These are phyloP conservation scores for Tragelaphus imberbis DNA, from an alignment of 2,113 vertebrate genomes.

Conservation along the genomic window DNA sequence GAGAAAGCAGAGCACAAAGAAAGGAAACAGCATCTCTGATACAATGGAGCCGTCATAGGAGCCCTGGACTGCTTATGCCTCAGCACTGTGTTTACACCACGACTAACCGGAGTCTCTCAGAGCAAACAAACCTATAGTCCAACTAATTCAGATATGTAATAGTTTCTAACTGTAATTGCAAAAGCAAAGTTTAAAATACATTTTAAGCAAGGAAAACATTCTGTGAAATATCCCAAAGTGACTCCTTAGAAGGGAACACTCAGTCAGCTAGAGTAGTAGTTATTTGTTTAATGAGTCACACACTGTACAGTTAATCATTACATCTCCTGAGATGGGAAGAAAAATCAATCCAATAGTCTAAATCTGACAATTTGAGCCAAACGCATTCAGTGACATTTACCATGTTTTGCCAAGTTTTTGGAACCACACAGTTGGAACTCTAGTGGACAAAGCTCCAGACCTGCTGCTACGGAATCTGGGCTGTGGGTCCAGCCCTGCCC, in stretches of 20 bases:
- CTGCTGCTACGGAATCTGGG: not conserved
- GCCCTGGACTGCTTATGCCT: no score
- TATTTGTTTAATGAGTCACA: conserved; percentile 30
- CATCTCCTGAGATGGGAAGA: not conserved
- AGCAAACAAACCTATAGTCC: not conserved
- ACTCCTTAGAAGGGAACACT: not conserved
- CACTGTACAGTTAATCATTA: not conserved
- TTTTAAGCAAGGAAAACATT: not conserved
- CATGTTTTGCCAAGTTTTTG: not conserved
- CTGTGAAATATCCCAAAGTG: conserved; percentile 3
- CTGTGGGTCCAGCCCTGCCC: not conserved
- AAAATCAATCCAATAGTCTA: not conserved
- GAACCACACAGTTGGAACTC: not conserved
- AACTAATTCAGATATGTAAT: not conserved
- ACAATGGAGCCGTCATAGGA: rapidly evolving
- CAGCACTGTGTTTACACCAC: not conserved
- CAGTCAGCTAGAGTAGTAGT: not conserved
- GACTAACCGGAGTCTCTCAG: not conserved
- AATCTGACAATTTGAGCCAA: not conserved
- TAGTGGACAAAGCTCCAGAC: not conserved
- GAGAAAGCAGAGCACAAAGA: not conserved
- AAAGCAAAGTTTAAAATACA: not conserved
- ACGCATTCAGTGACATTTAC: not conserved
- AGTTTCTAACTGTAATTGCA: not conserved
- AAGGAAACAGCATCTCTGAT: not conserved